Conservation (phyloP, 2,888 invertebrate species). For the Lagria hirta region DNA sequence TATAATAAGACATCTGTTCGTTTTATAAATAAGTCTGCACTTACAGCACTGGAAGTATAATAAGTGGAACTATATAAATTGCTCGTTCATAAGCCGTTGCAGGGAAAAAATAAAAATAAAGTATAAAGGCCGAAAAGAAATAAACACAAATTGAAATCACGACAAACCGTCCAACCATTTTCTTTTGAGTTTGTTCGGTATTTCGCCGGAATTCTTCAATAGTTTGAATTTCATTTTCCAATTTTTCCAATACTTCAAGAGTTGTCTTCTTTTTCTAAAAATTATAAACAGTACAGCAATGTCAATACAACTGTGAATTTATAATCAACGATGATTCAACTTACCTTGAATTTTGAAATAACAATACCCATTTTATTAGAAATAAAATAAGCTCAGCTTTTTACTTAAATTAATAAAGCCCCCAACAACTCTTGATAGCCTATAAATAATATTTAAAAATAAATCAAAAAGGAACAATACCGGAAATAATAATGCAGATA, state of each 20-base stretch:
- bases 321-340: constrained; percentile 41
- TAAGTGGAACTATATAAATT: constrained; percentile 74
- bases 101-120: constrained; percentile 81
- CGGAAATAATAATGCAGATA: no score
- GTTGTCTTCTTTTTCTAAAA: constrained; percentile 61
- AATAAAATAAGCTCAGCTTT: no score
- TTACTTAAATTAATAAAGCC: no score
- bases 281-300: no score
- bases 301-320: no score
- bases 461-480: no score
- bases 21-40: constrained; percentile 46
- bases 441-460: no score
- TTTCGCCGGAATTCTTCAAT: constrained; percentile 79
- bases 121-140: constrained; percentile 69
- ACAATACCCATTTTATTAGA: constrained; percentile 65
- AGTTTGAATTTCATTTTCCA: constrained; percentile 76
- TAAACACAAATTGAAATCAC: constrained; percentile 70
- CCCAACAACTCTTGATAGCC: no score
- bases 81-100: constrained; percentile 72
- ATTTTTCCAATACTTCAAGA: constrained; percentile 63
- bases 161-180: constrained; percentile 77
- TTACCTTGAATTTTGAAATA: constrained; percentile 69
- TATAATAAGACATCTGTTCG: constrained; percentile 9
- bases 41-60: constrained; percentile 84
- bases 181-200: constrained; percentile 79